These are phyloP conservation scores for Chelidonichthys spinosus DNA, from an alignment of 2,797 vertebrate genomes.

Conservation along the genomic window DNA sequence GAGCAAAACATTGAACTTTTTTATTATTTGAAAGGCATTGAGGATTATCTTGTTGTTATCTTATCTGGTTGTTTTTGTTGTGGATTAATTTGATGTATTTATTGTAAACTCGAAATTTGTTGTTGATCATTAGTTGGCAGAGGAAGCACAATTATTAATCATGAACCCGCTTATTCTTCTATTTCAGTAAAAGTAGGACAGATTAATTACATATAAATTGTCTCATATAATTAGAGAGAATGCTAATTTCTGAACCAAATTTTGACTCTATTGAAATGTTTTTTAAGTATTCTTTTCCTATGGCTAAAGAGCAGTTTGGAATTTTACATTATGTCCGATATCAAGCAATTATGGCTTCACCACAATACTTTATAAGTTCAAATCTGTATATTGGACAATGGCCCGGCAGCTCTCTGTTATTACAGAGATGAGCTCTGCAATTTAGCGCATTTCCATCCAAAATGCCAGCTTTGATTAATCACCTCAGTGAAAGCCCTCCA, in stretches of 20 bases:
- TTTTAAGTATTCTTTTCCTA: conserved; percentile 24
- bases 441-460: conserved; percentile 76
- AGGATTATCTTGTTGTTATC: background rate
- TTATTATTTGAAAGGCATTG: background rate
- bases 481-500: conserved; percentile 70
- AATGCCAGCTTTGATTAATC: conserved; percentile 82
- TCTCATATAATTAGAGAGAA: conserved; percentile 7
- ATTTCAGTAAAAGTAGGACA: background rate
- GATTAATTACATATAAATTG: background rate
- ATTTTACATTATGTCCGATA: conserved; percentile 37
- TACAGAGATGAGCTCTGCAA: conserved; percentile 65
- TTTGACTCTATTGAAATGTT: conserved; percentile 26
- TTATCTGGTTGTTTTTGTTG: background rate
- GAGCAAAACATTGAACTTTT: background rate
- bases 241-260: background rate
- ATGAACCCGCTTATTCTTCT: background rate
- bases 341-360: conserved; percentile 32
- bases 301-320: conserved; percentile 32
- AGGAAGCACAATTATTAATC: background rate
- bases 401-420: conserved; percentile 59
- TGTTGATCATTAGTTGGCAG: background rate
- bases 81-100: background rate
- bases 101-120: background rate
- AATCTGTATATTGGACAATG: conserved; percentile 59
- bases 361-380: conserved; percentile 47